Evolutionary conservation across 2,888 invertebrate species (phyloP), one percentile per base, ranked within the genome.

Genomic region (Ennomos quercinarius): DNA sequence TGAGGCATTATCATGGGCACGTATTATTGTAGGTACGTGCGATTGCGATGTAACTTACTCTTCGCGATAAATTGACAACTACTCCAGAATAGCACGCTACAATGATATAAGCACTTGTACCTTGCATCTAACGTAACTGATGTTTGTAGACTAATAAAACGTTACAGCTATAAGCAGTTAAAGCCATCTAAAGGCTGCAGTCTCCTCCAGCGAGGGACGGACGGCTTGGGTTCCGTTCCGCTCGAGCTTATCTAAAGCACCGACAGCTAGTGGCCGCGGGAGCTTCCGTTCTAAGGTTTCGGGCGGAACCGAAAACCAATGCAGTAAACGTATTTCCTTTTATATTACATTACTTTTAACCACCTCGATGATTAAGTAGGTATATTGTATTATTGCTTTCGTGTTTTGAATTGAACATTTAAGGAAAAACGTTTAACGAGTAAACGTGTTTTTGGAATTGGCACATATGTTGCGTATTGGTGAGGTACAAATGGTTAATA

Each of bases 221-320:
- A 37, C 46, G 46, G 10, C 13, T n/a, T 0, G 36, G 8, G 45
- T 3, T 1, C 11, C 6, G 6, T 0, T 2, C 45, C 9, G 35
- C n/a, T 9, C 35, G 13, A 12, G 12, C 40, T 40, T 49, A 49
- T 39, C 39, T 27, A n/a, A 48, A 48, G 38, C 48, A 48, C 38
- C 47, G 10, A 8, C 38, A 10, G n/a, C 39, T 39, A 48, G 48
- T 6, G 13, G 39, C 13, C 17, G n/a, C 10, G 27, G 2, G 38
- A 47, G 47, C 47, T 38, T 47, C 46, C 46, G 38, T 13, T 47
- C 10, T 38, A 10, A 38, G 13, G 37, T 3, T 37, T 48, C 46
- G 12, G n/a, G 5, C 39, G 48, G 39, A 39, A 39, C 8, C 8
- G 36, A 40, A 39, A 27, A 17, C 27, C 8, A 38, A 46, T 10